Evolutionary conservation across 2,113 vertebrate genomes (phyloP), one percentile per base, ranked within the genome.

Genomic region (Entelurus aequoreus): DNA sequence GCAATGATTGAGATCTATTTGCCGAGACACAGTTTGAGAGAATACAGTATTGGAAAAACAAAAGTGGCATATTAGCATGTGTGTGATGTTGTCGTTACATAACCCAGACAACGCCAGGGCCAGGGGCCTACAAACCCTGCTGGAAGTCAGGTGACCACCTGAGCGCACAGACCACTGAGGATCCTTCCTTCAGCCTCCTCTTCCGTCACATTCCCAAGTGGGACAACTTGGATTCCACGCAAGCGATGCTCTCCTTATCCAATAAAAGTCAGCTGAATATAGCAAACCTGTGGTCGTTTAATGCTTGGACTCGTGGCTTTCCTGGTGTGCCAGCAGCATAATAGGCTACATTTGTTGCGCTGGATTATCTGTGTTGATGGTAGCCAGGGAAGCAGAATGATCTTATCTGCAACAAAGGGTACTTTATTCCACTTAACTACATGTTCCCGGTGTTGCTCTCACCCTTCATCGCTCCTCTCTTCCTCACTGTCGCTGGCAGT

Each of bases 71-170:
- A 19, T 48, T 5, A 21, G 38, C 14, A 28, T 40, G 1, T 54
- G 59, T 60, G 5, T 59, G 60, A 4, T 54, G 11, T 62, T 9
- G 14, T 21, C 8, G 38, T 7, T 74, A 56, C 49, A 12, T 54
- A 77, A 71, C 72, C 60, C 72, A 91, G 92, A 90, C 81, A 84
- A 85, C 88, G 37, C 87, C 82, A 1, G 90, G 89, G 28, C 89
- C 92, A 0, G 90, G 91, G 70, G 74, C 87, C 0, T 91, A 76
- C 6, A 77, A 83, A 14, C 54, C 84, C 13, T 76, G 57, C 1
- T 68, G 59, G 65, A 89, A 89, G 47, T 69, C 79, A 63, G 85
- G 84, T 14, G 87, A 61, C 57, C 81, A 65, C 49, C 52, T 87
- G 1, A 48, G 52, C 48, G 74, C 71, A 1, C 16, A 79, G 10